A percentile compares a stretch with the other conserved stretches of the same genome.
These are phyloP conservation scores for Cerceris rybyensis DNA, from an alignment of 2,888 invertebrate species.

Conservation along the genomic window DNA sequence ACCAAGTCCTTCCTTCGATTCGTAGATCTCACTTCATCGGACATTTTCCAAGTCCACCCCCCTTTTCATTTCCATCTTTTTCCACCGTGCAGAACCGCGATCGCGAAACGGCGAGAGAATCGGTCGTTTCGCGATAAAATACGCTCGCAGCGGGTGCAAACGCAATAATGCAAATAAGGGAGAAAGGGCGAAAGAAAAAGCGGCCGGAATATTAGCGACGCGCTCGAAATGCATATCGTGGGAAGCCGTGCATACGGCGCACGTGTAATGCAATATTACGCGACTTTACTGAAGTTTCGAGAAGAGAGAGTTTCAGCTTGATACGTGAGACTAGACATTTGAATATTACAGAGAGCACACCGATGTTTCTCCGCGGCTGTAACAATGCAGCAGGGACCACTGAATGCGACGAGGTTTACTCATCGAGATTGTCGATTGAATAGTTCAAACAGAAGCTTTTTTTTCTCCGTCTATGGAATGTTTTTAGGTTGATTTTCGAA, in stretches of 20 bases:
- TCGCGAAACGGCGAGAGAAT: background rate
- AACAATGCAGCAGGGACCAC: background rate
- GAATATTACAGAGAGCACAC: slow-evolving; percentile 39
- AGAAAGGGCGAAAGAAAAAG: background rate
- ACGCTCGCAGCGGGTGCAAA: no score
- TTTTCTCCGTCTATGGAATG: no score
- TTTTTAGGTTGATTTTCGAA: no score
- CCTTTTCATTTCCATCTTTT: background rate
- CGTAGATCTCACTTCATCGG: background rate
- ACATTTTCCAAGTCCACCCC: background rate
- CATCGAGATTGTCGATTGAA: no score
- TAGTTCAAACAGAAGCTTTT: no score
- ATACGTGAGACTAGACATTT: slow-evolving; percentile 43
- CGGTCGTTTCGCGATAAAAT: no score
- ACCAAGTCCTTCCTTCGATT: slow-evolving; percentile 20
- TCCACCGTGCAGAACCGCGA: background rate
- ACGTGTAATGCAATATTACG: slow-evolving; percentile 49
- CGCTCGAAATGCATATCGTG: slow-evolving; percentile 34
- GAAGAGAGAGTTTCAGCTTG: slow-evolving; percentile 22
- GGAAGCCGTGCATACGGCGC: slow-evolving; percentile 14
- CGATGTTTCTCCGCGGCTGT: slow-evolving; percentile 19
- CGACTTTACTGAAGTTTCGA: slow-evolving; percentile 42
- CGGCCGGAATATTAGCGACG: slow-evolving; percentile 14
- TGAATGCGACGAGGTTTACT: background rate
- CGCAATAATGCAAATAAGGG: background rate